Evolutionary conservation across 2,797 vertebrate species (phyloP), one percentile per base, ranked within the genome.

Genomic region (Calcarius lapponicus): DNA sequence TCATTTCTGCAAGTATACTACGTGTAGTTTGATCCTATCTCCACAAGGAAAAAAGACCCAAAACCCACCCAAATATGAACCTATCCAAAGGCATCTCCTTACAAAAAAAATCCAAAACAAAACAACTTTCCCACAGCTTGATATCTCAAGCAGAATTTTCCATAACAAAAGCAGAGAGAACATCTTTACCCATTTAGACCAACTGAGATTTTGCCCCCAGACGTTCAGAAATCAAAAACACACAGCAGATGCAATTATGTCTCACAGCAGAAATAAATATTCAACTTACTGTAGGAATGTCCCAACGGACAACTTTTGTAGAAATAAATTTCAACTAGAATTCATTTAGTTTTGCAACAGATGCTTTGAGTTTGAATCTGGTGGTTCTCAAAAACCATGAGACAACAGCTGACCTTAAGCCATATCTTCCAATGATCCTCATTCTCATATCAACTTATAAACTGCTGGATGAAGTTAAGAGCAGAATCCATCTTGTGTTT

Each of bases 281-380:
- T 73, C 85, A 56, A 32, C 47, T 96, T 84, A 91, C 80, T 91
- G 54, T 83, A 93, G 86, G 78, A 95, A 93, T 82, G 76, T 88
- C 69, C 82, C 93, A 61, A 40, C 0, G 12, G 89, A 62, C 61
- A 80, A 74, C 62, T 90, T 93, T 64, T 91, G 51, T 72, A 84
- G 87, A 95, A 91, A 93, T 80, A 88, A 78, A 88, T 95, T 95
- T 93, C 61, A 43, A 34, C 29, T 51, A 84, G 80, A 87, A 96
- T 93, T 90, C 31, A 73, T 86, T 91, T 94, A 53, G 48, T 78
- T 94, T 86, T 88, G 56, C 73, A 97, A 76, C 92, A 95, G 81
- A 93, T 93, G 90, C 90, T 91, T 96, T 94, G 91, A 92, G 79
- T 96, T 93, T 53, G 56, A 92, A 32, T 69, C 92, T 94, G 91